phyloP scores from a whole-genome alignment of 1,140 invertebrate genomes.

The Cotesia glomerata region DNA sequence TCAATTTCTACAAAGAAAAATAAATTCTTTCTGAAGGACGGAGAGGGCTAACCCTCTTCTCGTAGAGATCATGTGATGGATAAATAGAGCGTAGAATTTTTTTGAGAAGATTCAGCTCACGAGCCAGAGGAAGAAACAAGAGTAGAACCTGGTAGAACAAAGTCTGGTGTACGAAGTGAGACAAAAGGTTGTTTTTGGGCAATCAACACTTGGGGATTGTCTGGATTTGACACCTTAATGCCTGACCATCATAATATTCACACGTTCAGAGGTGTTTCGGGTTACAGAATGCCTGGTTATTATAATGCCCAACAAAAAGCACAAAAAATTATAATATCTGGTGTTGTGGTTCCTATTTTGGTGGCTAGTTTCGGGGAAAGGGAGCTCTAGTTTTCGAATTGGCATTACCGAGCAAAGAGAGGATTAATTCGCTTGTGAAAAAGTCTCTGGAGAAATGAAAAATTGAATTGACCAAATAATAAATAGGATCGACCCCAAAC shows the following conservation, averaged over 20 bases:
- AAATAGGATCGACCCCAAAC: slow-evolving; percentile 58
- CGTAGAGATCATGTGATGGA: no score
- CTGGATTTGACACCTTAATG: slow-evolving; percentile 48
- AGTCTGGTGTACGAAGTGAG: slow-evolving; percentile 28
- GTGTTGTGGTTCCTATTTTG: no score
- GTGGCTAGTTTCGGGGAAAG: no score
- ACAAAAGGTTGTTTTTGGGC: slow-evolving; percentile 57
- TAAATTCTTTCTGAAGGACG: no score
- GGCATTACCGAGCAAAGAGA: no score
- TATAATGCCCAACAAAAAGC: neutral
- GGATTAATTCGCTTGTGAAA: neutral
- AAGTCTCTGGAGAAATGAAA: slow-evolving; percentile 24
- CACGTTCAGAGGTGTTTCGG: slow-evolving; percentile 49
- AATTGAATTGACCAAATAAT: slow-evolving; percentile 43
- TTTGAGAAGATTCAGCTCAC: neutral
- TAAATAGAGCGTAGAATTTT: no score
- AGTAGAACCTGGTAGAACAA: neutral
- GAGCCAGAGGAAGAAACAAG: neutral
- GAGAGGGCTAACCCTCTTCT: no score
- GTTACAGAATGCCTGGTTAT: slow-evolving; percentile 49
- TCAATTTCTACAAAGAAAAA: no score
- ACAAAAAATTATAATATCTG: neutral
- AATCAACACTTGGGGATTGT: slow-evolving; percentile 61
- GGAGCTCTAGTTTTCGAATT: no score
- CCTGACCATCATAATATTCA: slow-evolving; percentile 59